Conservation (phyloP, 2,113 vertebrate species). For the Microcebus lehilahytsara region DNA sequence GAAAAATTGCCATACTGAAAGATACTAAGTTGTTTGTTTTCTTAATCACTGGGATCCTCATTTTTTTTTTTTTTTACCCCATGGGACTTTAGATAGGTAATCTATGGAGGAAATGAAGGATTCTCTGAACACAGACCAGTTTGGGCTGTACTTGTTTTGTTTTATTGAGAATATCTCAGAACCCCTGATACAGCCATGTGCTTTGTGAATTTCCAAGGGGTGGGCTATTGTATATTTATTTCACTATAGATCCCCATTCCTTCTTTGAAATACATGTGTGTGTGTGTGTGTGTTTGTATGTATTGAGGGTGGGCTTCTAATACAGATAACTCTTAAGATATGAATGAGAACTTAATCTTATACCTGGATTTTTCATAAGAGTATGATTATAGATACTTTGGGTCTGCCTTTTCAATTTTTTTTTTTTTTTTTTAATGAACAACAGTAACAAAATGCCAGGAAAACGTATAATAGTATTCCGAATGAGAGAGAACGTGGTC, state of each 20-base stretch:
- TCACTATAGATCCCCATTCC: background rate
- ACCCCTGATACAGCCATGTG: background rate
- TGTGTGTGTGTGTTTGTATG: background rate
- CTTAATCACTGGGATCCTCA: background rate
- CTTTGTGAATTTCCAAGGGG: background rate
- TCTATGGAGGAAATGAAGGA: background rate
- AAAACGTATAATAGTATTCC: background rate
- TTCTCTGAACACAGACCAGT: background rate
- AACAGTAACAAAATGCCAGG: background rate
- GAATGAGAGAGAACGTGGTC: background rate
- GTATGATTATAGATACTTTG: background rate
- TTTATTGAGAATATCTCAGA: background rate
- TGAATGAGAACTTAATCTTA: background rate
- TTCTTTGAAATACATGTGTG: background rate
- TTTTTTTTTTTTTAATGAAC: background rate
- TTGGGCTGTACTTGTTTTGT: background rate
- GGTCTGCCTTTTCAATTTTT: background rate
- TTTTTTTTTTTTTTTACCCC: background rate
- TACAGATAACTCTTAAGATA: background rate
- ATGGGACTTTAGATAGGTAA: background rate
- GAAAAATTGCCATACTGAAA: background rate
- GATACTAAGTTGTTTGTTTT: background rate
- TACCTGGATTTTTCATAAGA: background rate
- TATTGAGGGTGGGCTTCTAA: background rate
- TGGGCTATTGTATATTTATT: rapidly evolving